phyloP scores from a whole-genome alignment of 2,888 invertebrate species.

The Leptogaster cylindrica region DNA sequence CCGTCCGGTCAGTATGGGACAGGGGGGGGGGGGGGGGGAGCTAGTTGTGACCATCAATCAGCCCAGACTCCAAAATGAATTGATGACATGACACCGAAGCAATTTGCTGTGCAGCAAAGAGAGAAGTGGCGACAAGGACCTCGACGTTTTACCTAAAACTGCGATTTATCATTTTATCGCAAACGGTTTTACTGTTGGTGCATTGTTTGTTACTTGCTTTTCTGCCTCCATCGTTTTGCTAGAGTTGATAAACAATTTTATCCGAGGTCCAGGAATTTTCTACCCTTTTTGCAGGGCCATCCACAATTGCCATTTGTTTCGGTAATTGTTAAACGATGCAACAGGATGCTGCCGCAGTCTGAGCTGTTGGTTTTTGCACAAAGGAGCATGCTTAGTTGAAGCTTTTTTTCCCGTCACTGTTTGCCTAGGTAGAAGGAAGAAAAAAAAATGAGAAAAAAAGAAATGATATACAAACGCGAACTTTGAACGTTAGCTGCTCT shows the following conservation, averaged over 20 bases:
- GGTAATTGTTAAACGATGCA: conserved; percentile 49
- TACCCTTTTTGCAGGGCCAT: conserved; percentile 24
- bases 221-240: not conserved
- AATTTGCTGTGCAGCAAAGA: conserved; percentile 32
- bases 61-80: conserved; percentile 40
- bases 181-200: no score
- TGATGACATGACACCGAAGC: conserved; percentile 44
- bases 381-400: conserved; percentile 2
- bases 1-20: no score
- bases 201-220: conserved; percentile 27
- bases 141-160: conserved; percentile 37
- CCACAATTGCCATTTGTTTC: conserved; percentile 47
- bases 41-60: conserved; percentile 35
- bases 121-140: conserved; percentile 17
- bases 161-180: conserved; percentile 45
- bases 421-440: not conserved
- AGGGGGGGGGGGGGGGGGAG: conserved; percentile 1
- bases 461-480: not conserved
- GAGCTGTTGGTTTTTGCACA: not conserved
- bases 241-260: conserved; percentile 2
- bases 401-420: conserved; percentile 2
- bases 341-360: conserved; percentile 41
- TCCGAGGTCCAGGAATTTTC: conserved; percentile 1
- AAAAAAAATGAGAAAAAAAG: not conserved
- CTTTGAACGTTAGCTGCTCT: not conserved